Conservation (phyloP, 2,113 vertebrate species). For the Craseonycteris thonglongyai region DNA sequence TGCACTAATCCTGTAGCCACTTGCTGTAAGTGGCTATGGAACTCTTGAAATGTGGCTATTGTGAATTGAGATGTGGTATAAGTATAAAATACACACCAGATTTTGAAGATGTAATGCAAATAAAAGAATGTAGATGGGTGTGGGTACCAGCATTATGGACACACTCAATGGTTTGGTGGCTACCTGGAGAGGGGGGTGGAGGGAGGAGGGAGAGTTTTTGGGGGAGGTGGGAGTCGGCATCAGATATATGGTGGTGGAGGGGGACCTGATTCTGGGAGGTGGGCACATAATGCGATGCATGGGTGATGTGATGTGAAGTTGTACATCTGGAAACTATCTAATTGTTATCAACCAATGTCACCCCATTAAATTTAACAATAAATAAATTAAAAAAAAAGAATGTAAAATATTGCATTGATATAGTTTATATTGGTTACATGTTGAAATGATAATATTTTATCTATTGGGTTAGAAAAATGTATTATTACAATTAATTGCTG, state of each 20-base stretch:
- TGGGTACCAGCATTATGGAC: too few relatives aligned
- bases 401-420: neutral
- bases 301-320: too few relatives aligned
- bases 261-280: too few relatives aligned
- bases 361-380: too few relatives aligned
- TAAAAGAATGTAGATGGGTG: neutral
- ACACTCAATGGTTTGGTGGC: too few relatives aligned
- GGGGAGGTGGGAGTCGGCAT: too few relatives aligned
- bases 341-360: too few relatives aligned
- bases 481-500: neutral
- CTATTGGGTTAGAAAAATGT: neutral
- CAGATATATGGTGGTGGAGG: too few relatives aligned
- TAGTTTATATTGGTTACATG: neutral
- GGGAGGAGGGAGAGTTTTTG: too few relatives aligned
- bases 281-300: too few relatives aligned
- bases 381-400: neutral
- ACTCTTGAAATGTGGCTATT: neutral
- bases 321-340: too few relatives aligned
- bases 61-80: neutral
- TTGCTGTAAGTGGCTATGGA: neutral
- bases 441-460: constrained; percentile 22
- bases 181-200: too few relatives aligned
- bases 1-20: neutral
- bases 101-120: neutral
- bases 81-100: neutral